phyloP scores from a whole-genome alignment of 2,888 invertebrate species.

The Aspidiotus rigidus region DNA sequence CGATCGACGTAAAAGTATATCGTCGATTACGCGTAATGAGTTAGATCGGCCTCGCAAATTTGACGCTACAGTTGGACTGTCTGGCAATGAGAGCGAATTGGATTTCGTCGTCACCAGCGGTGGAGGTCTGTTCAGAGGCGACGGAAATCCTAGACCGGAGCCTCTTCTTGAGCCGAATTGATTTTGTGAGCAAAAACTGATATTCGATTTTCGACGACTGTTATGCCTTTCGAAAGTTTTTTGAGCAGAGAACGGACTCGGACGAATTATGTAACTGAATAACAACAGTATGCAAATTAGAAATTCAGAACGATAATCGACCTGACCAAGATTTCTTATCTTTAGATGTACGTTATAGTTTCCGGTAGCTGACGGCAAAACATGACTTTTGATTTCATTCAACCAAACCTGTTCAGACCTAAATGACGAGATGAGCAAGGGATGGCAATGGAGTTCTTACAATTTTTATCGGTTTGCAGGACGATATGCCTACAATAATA shows the following conservation, averaged over 20 bases:
- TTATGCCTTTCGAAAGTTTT: slow-evolving; percentile 90
- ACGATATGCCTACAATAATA: too few relatives aligned
- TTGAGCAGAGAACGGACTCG: slow-evolving; percentile 89
- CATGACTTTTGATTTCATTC: too few relatives aligned
- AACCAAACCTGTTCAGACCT: too few relatives aligned
- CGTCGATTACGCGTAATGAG: slow-evolving; percentile 76
- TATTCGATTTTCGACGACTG: slow-evolving; percentile 80
- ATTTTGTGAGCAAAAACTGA: slow-evolving; percentile 79
- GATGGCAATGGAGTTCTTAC: too few relatives aligned
- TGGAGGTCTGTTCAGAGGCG: slow-evolving; percentile 59
- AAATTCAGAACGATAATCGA: too few relatives aligned
- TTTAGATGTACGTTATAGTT: too few relatives aligned
- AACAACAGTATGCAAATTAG: too few relatives aligned
- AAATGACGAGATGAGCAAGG: too few relatives aligned
- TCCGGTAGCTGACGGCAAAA: too few relatives aligned
- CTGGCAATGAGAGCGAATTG: slow-evolving; percentile 78
- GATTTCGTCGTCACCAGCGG: slow-evolving; percentile 74
- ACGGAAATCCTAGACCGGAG: slow-evolving; percentile 56
- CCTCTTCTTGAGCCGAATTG: slow-evolving; percentile 53
- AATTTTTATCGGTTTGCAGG: too few relatives aligned
- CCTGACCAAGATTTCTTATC: too few relatives aligned
- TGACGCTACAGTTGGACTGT: slow-evolving; percentile 74
- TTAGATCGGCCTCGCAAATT: slow-evolving; percentile 74
- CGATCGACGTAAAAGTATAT: slow-evolving; percentile 69
- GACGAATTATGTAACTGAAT: slow-evolving; percentile 75